A percentile compares a stretch with the other conserved stretches of the same genome.
These are phyloP conservation scores for Ondatra zibethicus DNA, from an alignment of 2,113 vertebrate genomes.

Conservation along the genomic window DNA sequence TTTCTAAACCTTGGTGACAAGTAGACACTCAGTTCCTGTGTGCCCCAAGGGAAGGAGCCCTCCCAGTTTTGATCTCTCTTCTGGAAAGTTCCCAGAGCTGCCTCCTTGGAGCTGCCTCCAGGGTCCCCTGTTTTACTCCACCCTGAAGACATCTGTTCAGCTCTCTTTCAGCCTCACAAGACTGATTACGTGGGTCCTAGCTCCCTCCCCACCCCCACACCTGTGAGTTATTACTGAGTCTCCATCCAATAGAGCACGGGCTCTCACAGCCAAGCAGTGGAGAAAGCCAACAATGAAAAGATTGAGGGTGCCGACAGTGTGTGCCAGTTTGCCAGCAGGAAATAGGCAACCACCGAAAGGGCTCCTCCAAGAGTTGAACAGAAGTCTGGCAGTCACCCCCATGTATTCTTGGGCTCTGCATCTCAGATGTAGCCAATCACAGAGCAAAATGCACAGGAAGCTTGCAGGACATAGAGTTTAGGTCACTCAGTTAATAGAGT, in stretches of 20 bases:
- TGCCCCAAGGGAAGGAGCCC: background rate
- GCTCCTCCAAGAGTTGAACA: background rate
- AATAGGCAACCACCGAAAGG: background rate
- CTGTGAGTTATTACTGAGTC: background rate
- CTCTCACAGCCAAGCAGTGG: background rate
- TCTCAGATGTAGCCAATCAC: too few relatives aligned
- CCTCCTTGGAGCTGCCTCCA: background rate
- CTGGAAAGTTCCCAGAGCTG: conserved; percentile 9
- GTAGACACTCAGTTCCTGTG: background rate
- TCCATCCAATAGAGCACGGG: background rate
- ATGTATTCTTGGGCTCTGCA: background rate
- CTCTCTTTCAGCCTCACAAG: background rate
- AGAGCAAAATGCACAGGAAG: background rate
- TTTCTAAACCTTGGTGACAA: background rate
- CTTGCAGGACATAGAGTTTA: background rate
- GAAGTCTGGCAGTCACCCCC: background rate
- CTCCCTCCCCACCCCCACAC: background rate
- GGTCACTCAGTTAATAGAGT: background rate
- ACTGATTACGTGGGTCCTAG: background rate
- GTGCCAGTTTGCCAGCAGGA: background rate
- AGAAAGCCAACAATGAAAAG: background rate
- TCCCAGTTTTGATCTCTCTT: background rate
- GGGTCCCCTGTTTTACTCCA: background rate
- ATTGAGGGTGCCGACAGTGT: background rate
- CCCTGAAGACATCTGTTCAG: background rate